Conservation (phyloP, 2,797 vertebrate species). For the Ataeniobius toweri region DNA sequence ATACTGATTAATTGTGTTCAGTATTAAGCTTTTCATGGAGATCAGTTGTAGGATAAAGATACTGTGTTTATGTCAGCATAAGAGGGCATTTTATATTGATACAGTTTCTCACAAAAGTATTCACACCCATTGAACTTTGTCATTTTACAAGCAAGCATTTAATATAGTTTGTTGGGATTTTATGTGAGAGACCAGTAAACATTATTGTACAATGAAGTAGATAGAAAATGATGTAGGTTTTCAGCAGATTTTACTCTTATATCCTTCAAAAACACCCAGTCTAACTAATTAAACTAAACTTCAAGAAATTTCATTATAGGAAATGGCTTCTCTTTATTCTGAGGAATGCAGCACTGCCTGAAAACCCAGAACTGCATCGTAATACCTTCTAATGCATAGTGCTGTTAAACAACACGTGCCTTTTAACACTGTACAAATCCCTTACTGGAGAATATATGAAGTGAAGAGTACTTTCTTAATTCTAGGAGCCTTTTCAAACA, state of each 20-base stretch:
- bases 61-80: slow-evolving; percentile 30
- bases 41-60: slow-evolving; percentile 59
- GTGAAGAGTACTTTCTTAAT: too few relatives aligned
- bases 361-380: neutral
- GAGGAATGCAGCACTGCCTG: neutral
- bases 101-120: neutral
- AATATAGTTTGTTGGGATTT: neutral
- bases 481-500: neutral
- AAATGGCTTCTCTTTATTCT: neutral
- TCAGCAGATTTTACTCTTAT: neutral
- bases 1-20: slow-evolving; percentile 47
- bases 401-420: neutral
- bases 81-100: slow-evolving; percentile 4
- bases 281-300: neutral
- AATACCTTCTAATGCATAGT: neutral
- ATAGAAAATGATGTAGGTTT: neutral
- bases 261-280: neutral
- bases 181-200: neutral
- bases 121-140: neutral
- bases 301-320: neutral
- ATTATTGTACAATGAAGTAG: neutral
- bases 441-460: too few relatives aligned
- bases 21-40: slow-evolving; percentile 59
- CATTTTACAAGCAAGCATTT: neutral
- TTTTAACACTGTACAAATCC: too few relatives aligned